These are phyloP conservation scores for Heterocephalus glaber DNA, from an alignment of 2,113 vertebrate genomes.

Conservation along the genomic window DNA sequence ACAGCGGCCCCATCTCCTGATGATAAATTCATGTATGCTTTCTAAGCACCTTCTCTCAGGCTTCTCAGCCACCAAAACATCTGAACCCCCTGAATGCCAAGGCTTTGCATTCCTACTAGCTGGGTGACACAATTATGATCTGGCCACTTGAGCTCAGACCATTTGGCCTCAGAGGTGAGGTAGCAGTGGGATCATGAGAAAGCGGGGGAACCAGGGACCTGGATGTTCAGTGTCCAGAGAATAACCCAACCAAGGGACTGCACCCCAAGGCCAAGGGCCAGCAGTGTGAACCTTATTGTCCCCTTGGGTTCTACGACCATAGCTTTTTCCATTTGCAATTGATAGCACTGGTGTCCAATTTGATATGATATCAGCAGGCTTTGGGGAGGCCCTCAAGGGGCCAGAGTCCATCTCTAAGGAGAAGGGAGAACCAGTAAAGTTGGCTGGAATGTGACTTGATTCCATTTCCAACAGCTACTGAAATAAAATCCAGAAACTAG, in stretches of 20 bases:
- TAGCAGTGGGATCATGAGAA: not conserved
- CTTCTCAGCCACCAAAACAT: not conserved
- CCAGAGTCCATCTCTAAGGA: not conserved
- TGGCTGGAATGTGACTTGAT: not conserved
- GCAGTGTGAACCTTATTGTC: not conserved
- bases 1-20: not conserved
- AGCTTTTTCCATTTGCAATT: not conserved
- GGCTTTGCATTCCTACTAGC: not conserved
- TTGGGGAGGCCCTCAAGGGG: not conserved
- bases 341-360: not conserved
- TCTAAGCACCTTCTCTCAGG: not conserved
- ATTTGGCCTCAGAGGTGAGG: conserved; percentile 17
- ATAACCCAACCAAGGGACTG: not conserved
- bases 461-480: not conserved
- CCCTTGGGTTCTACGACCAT: not conserved
- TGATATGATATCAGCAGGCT: not conserved
- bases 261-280: not conserved
- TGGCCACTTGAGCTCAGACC: not conserved
- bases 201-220: not conserved
- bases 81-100: not conserved
- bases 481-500: not conserved
- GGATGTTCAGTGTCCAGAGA: not conserved
- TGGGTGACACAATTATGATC: not conserved
- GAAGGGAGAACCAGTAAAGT: not conserved
- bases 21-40: not conserved